Evolutionary conservation across 1,140 invertebrate species (phyloP).

Genomic region (Drosophila sucinea): DNA sequence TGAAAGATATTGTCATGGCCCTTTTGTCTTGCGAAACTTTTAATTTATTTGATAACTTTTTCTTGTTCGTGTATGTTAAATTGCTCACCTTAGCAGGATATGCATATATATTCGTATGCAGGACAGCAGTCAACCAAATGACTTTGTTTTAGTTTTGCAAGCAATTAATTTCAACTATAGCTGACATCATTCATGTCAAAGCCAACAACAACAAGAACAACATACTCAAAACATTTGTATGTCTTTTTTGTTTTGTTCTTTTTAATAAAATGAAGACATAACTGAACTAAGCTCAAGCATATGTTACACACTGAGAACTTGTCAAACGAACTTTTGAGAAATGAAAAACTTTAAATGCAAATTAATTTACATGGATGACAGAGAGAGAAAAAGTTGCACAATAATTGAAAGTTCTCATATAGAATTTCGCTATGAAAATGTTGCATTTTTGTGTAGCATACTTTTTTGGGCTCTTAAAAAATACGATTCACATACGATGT

Average conservation of each 20-base stretch:
- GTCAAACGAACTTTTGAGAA: constrained; percentile 15
- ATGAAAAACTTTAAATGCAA: constrained; percentile 59
- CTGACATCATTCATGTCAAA: constrained; percentile 49
- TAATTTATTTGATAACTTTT: constrained; percentile 69
- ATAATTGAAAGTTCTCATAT: constrained; percentile 26
- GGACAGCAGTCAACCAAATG: constrained; percentile 23
- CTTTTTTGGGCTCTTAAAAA: not conserved
- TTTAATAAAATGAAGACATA: constrained; percentile 62
- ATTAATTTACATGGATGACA: constrained; percentile 40
- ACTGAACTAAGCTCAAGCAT: constrained; percentile 39
- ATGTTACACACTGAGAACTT: constrained; percentile 51
- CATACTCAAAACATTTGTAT: constrained; percentile 20
- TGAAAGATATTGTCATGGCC: constrained; percentile 48
- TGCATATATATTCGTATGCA: constrained; percentile 58
- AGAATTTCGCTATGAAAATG: constrained; percentile 8
- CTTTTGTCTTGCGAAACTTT: constrained; percentile 42
- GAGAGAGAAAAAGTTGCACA: constrained; percentile 23
- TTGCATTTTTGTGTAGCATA: not conserved
- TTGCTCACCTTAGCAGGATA: constrained; percentile 52
- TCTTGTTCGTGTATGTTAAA: constrained; percentile 30
- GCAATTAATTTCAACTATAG: constrained; percentile 70
- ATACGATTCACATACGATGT: too few species aligned
- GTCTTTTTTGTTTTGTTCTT: not conserved
- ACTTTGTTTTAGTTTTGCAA: constrained; percentile 60
- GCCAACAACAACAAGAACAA: constrained; percentile 4